Evolutionary conservation across 2,797 vertebrate genomes (phyloP).

Genomic region (Artibeus lituratus): DNA sequence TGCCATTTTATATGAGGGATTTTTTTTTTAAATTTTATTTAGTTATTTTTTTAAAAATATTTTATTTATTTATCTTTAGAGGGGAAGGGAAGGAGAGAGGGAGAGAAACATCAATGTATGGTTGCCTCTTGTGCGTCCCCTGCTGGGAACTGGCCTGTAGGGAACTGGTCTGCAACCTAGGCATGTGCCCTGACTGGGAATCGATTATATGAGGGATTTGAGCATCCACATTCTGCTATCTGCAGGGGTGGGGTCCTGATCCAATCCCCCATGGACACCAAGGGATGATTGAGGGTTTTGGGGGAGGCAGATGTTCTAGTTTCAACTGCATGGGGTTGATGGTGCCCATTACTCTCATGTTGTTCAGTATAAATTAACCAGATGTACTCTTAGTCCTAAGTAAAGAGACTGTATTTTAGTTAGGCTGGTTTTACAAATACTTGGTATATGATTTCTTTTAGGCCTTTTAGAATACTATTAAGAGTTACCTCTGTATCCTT

Average conservation of each 20-base stretch:
- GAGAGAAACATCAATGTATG: no score
- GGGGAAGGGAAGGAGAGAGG: no score
- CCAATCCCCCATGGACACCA: neutral
- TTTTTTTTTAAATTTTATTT: no score
- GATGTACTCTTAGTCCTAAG: neutral
- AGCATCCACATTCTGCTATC: neutral
- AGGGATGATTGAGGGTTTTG: neutral
- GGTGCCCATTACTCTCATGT: neutral
- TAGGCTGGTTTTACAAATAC: neutral
- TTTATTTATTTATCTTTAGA: no score
- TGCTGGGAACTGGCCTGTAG: no score
- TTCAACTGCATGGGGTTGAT: neutral
- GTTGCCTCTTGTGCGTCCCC: no score
- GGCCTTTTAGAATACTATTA: neutral
- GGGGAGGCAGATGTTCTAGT: neutral
- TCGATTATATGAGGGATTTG: neutral
- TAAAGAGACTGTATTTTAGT: slow-evolving; percentile 2
- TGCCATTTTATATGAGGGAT: neutral
- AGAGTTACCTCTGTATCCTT: neutral
- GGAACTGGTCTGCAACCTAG: no score
- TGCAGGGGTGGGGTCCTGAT: neutral
- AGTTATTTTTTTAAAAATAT: no score
- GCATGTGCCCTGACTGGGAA: no score
- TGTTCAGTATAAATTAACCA: neutral
- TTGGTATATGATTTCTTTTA: neutral